Base-by-base conservation (phyloP, 2,113 vertebrate genomes). In the Ctenomys sociabilis region DNA sequence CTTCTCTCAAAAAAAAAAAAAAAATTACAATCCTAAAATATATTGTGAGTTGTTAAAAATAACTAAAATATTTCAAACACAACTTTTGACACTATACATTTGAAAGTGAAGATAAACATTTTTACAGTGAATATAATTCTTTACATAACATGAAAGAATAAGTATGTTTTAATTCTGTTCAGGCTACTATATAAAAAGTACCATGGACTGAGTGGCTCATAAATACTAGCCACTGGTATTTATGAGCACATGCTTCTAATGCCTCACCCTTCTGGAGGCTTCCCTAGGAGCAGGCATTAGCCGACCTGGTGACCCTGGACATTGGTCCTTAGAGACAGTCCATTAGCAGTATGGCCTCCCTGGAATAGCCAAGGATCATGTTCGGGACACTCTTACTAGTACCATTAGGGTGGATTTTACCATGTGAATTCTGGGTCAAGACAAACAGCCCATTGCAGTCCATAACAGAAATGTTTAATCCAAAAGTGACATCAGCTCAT, bases 401-500 rank as follows among this genome's bases (percentile, higher is more conserved):
- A 28, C 3, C 14, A 4, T 57, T 1, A 2, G 32, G 13, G 7
- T 14, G 10, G 8, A 1, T 5, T 66, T 87, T 14, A 77, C 10
- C 9, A 40, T 84, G 9, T 37, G 68, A 66, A 24, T 57, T 24
- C 49, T 7, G 10, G 10, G 13, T 32, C 26, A 59, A 32, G 2
- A 28, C 32, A 28, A 77, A 37, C 13, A 68, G 7, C 66, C 2
- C 9, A 10, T 7, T 75, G 3, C 13, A 59, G 24, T 75, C 5
- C 52, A 16, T 81, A 45, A 49, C 11, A 77, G 26, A 94, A 82
- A 68, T 52, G 21, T 75, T 97, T 77, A 95, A 90, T 96, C 63
- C 93, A 90, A 91, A 80, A 14, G 7, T 52, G 5, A n/a, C 32
- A 85, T 61, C 19, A 37, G 0, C 35, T 54, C 52, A 84, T 80